Evolutionary conservation across 2,797 vertebrate genomes (phyloP).

Genomic region (Caiman crocodilus): DNA sequence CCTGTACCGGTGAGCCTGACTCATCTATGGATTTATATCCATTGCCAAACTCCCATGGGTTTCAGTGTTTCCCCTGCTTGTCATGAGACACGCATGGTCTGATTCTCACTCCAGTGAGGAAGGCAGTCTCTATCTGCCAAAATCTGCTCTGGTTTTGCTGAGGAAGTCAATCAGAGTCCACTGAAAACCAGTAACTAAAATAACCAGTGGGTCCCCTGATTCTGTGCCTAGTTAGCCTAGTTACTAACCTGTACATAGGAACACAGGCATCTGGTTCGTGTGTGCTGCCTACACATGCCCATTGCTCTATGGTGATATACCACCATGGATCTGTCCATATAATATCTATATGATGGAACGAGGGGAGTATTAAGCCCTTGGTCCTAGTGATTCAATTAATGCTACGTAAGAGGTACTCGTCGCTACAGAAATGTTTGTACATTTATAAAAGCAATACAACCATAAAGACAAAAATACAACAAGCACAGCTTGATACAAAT

Average conservation of each 20-base stretch:
- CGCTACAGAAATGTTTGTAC: slow-evolving; percentile 78
- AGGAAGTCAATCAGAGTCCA: accelerated
- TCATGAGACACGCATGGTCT: not conserved
- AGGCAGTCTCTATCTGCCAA: not conserved
- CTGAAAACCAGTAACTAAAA: accelerated
- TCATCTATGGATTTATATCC: too few relatives aligned
- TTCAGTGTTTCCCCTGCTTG: not conserved
- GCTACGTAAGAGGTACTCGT: slow-evolving; percentile 80
- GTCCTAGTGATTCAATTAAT: slow-evolving; percentile 49
- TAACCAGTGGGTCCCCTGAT: not conserved
- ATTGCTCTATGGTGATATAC: accelerated
- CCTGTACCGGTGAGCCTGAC: not conserved
- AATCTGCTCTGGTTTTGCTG: accelerated
- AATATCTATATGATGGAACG: accelerated
- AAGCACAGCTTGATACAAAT: slow-evolving; percentile 86
- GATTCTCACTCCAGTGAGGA: not conserved
- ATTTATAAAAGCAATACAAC: slow-evolving; percentile 77
- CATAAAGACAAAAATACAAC: slow-evolving; percentile 77
- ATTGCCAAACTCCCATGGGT: not conserved
- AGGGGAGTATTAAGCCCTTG: not conserved
- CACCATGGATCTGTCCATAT: accelerated
- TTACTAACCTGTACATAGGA: not conserved
- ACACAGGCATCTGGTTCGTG: accelerated
- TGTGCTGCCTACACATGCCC: accelerated
- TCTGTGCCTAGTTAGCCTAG: accelerated